These are phyloP conservation scores for Bungarus multicinctus DNA, from an alignment of 2,113 vertebrate species.

Conservation along the genomic window DNA sequence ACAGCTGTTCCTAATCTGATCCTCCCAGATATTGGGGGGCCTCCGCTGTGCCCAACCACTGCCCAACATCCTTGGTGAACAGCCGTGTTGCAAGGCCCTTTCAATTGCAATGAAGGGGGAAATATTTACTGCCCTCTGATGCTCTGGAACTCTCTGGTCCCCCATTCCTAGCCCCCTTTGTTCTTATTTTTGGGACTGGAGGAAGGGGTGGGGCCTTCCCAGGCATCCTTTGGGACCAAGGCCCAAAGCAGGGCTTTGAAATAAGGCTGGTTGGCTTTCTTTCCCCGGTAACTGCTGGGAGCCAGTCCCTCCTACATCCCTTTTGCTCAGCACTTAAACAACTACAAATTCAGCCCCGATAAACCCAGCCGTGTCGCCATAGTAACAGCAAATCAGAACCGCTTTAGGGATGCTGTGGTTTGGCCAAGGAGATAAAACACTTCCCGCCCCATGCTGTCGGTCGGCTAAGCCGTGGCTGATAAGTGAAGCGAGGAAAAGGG, in stretches of 20 bases:
- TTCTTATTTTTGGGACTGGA: neutral
- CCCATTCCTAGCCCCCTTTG: neutral
- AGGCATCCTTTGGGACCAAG: neutral
- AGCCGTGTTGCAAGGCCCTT: neutral
- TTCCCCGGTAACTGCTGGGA: neutral
- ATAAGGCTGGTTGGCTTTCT: neutral
- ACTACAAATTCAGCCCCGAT: neutral
- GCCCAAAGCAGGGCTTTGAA: neutral
- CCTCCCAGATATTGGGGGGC: neutral
- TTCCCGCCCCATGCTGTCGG: constrained; percentile 76
- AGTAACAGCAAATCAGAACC: constrained; percentile 69
- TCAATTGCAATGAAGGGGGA: neutral
- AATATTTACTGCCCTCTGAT: too few species aligned
- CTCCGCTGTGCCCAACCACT: neutral
- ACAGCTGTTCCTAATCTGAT: neutral
- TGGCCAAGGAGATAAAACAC: constrained; percentile 77
- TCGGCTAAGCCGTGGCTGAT: constrained; percentile 70
- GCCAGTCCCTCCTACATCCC: neutral
- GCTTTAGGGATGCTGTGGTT: constrained; percentile 67
- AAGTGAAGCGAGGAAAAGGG: constrained; percentile 59
- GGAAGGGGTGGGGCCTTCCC: neutral
- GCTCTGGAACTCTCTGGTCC: neutral
- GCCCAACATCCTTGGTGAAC: neutral
- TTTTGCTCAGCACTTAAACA: constrained; percentile 19
- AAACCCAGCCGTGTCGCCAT: constrained; percentile 71